Conservation (phyloP, 2,113 vertebrate genomes). For the Cyanoliseus patagonus region DNA sequence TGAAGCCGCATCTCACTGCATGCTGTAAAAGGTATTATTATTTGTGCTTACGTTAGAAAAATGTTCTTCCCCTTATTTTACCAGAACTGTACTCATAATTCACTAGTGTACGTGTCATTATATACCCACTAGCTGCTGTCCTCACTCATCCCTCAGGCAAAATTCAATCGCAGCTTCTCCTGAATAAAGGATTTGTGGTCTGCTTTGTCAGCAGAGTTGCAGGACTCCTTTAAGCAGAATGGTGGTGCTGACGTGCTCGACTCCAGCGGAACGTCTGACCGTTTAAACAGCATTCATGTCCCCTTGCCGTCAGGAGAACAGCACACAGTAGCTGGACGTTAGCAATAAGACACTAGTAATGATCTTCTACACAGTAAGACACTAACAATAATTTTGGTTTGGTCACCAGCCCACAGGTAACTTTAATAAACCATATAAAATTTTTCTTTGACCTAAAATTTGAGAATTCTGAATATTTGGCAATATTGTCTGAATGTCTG, state of each 20-base stretch:
- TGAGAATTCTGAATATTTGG: background rate
- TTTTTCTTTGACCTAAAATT: background rate
- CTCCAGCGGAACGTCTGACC: background rate
- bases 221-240: background rate
- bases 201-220: rapidly evolving
- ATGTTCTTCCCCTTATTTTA: background rate
- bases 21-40: background rate
- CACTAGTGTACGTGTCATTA: background rate
- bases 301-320: background rate
- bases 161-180: background rate
- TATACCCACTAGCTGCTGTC: background rate
- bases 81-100: background rate
- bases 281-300: too few relatives aligned
- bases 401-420: background rate
- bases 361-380: background rate
- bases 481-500: background rate
- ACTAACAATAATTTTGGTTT: background rate
- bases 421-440: background rate
- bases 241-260: background rate
- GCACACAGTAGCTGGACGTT: background rate
- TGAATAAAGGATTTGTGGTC: background rate
- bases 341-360: background rate
- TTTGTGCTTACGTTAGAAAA: background rate
- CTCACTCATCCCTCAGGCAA: background rate
- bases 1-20: background rate